A percentile compares a stretch with the other conserved stretches of the same genome.
These are phyloP conservation scores for Mormyrops boulengeri DNA, from an alignment of 2,797 vertebrate species.

Conservation along the genomic window DNA sequence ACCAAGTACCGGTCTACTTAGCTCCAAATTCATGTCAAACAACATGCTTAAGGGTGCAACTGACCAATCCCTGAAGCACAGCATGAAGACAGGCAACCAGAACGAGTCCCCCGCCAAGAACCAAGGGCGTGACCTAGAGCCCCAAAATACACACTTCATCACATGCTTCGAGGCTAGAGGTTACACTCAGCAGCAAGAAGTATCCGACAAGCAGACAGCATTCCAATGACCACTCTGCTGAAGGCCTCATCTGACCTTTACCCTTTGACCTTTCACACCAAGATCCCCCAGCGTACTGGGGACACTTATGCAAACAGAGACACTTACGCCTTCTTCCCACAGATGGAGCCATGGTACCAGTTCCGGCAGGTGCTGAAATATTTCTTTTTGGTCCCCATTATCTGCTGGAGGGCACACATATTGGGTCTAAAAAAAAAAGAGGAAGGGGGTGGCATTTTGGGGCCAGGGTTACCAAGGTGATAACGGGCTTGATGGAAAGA, in stretches of 20 bases:
- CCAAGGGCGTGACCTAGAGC: not conserved
- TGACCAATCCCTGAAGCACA: not conserved
- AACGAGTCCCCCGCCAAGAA: not conserved
- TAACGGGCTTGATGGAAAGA: not conserved
- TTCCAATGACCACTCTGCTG: not conserved
- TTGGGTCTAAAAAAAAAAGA: slow-evolving; percentile 66
- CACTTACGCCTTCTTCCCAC: slow-evolving; percentile 93
- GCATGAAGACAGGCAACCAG: not conserved
- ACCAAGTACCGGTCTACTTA: not conserved
- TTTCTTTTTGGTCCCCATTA: slow-evolving; percentile 84
- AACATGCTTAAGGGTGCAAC: not conserved
- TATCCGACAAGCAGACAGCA: not conserved
- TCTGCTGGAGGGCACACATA: slow-evolving; percentile 88
- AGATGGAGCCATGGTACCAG: slow-evolving; percentile 92
- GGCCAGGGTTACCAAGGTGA: not conserved
- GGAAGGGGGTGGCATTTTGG: not conserved
- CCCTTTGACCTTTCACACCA: slow-evolving; percentile 5
- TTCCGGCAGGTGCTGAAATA: slow-evolving; percentile 97
- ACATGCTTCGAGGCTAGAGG: not conserved
- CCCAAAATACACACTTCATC: not conserved
- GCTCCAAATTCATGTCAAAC: not conserved
- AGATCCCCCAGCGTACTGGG: not conserved
- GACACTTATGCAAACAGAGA: not conserved
- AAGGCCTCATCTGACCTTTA: not conserved
- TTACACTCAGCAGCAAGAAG: not conserved